Evolutionary conservation across 2,888 invertebrate species (phyloP).

Genomic region (Watsonalla binaria): DNA sequence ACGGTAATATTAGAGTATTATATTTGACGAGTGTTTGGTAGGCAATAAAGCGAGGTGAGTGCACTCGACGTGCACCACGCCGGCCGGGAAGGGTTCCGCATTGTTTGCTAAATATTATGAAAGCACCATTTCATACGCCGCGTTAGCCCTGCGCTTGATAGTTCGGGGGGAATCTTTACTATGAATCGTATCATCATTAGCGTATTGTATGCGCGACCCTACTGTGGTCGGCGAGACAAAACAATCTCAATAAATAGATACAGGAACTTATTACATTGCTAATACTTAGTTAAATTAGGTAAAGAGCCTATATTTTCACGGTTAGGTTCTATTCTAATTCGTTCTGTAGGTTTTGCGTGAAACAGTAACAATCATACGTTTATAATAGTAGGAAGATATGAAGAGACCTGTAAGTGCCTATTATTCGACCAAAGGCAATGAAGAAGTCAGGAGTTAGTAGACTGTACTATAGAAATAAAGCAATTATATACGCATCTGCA

Average conservation of each 20-base stretch:
- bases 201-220: constrained; percentile 47
- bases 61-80: constrained; percentile 59
- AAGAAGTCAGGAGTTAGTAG: too few species aligned
- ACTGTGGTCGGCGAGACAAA: constrained; percentile 19
- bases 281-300: too few species aligned
- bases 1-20: neutral
- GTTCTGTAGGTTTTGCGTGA: too few species aligned
- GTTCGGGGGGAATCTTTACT: constrained; percentile 65
- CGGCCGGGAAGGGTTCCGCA: constrained; percentile 54
- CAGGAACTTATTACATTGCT: neutral
- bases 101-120: constrained; percentile 79
- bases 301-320: too few species aligned
- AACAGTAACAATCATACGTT: too few species aligned
- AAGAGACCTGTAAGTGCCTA: too few species aligned
- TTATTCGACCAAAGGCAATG: too few species aligned
- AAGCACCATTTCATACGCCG: constrained; percentile 75
- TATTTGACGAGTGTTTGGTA: neutral
- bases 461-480: too few species aligned
- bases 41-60: constrained; percentile 27
- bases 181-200: constrained; percentile 71
- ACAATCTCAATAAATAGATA: neutral
- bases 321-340: too few species aligned
- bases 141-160: constrained; percentile 75
- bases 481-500: too few species aligned
- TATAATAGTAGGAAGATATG: too few species aligned